Base-by-base conservation (phyloP, 2,113 vertebrate genomes). In the Spea multiplicata region DNA sequence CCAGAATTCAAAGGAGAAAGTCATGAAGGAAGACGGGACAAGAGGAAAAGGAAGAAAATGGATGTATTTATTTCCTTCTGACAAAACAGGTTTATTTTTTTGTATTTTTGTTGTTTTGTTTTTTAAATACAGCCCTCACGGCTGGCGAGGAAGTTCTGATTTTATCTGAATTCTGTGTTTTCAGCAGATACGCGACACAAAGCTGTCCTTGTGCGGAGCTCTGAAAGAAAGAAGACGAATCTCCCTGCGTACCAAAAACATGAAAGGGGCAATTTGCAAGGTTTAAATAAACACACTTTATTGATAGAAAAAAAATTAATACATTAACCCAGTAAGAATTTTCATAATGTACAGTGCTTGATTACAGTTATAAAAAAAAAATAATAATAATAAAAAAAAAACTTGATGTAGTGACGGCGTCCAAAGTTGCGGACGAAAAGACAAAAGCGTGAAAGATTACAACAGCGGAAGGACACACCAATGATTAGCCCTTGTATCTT, bases 271-370 rank as follows among this genome's bases (percentile, higher is more conserved):
- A 76, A 81, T 70, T 55, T 12, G 47, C 9, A 68, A 68, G 78
- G 66, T 80, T 81, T 70, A 64, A 69, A 76, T 81, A 72, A 65
- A 72, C 66, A 75, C 72, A 16, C 67, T 75, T 75, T 81, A 76
- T 75, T 81, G 67, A 71, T 75, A 81, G 49, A 81, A 81, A 81
- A n/a, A 74, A 80, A 49, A 70, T 57, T 44, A 64, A 76, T 70
- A 81, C 66, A 81, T 70, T 75, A 70, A 59, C 73, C 66, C 75
- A 71, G 48, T 50, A 55, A 48, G 62, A 70, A 69, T 52, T 49
- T 65, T 17, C 44, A 44, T 64, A 65, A 81, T 76, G 46, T 65
- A 81, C 73, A 81, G 66, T 53, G 73, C 67, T 71, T 53, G 45
- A 65, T 65, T 76, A 81, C 80, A 76, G 52, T 68, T 44, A 44